Evolutionary conservation across 2,888 invertebrate species (phyloP), one percentile per base, ranked within the genome.

Genomic region (Chironomus tentans): DNA sequence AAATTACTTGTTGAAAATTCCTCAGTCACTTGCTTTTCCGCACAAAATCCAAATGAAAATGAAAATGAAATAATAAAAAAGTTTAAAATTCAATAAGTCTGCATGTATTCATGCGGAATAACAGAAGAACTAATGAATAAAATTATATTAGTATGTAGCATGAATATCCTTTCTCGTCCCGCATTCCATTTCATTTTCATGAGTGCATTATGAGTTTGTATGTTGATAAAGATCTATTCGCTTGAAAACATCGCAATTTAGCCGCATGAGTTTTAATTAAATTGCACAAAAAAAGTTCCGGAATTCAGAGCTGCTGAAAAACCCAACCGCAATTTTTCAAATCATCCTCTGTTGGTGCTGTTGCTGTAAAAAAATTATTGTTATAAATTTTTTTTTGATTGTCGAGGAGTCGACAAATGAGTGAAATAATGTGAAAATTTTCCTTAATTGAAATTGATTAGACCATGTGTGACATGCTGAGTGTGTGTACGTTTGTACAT

Each of bases 381-480:
- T 56, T 28, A 4, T 28, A 5, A 28, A 28, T 28, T 4, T 28
- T 28, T 28, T 28, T 4, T 56, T 13, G 4, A 56, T 56, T 56
- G n/a, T n/a, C 18, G 56, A 15, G 56, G n/a, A 18, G 24, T 22
- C 12, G 12, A 21, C 65, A 65, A 21, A 65, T 21, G 65, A 65
- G 22, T 21, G 22, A 71, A 28, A 71, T 71, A 22, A 70, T 50
- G 48, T 50, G 71, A 24, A 71, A 71, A 71, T 71, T 50, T 50
- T 50, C 65, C 71, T 38, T 71, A 71, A 71, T 71, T 71, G 47
- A 71, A 71, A 71, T 71, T 71, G 71, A 71, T 71, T 71, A 56
- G 71, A 65, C 24, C 65, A 56, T 56, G 56, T 56, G n/a, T 56
- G n/a, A 38, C 56, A 56, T 56, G 18, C 18, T 56, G 56, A n/a